These are phyloP conservation scores for Orientallactaga bullata DNA, from an alignment of 2,113 vertebrate species.

Conservation along the genomic window DNA sequence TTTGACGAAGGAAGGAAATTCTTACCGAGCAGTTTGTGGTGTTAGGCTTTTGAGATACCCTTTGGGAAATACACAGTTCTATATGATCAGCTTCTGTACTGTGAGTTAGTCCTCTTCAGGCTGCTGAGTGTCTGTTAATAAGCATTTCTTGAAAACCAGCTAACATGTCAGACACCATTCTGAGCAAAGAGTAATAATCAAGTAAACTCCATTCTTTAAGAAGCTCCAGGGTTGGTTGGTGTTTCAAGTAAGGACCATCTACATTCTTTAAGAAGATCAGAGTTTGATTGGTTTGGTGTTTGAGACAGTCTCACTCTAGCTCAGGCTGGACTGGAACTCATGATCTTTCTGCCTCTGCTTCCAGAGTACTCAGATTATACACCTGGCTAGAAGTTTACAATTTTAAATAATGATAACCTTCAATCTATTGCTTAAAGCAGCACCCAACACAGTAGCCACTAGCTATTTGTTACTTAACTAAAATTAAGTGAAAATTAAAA, in stretches of 20 bases:
- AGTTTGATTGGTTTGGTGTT: not conserved
- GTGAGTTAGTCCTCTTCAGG: not conserved
- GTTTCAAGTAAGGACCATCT: not conserved
- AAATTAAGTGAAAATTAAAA: conserved; percentile 22
- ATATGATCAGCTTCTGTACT: not conserved
- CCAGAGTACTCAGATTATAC: not conserved
- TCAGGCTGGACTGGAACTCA: not conserved
- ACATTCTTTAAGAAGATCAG: too few species aligned
- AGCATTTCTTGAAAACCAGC: conserved; percentile 2
- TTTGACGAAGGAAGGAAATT: conserved; percentile 19
- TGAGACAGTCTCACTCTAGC: not conserved
- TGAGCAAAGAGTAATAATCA: not conserved
- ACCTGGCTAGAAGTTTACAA: not conserved
- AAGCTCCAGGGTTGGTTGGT: not conserved
- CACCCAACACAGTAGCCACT: not conserved
- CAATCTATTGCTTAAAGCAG: not conserved
- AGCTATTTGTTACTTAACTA: not conserved
- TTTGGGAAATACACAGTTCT: conserved; percentile 26
- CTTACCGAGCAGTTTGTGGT: conserved; percentile 3
- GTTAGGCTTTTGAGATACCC: not conserved
- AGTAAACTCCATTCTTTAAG: not conserved
- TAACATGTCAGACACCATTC: not conserved
- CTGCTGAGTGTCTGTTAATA: not conserved
- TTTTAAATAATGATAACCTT: conserved; percentile 34
- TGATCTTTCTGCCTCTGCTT: not conserved